A percentile compares a stretch with the other conserved stretches of the same genome.
phyloP scores from a whole-genome alignment of 2,113 vertebrate species.

The Pituophis catenifer region DNA sequence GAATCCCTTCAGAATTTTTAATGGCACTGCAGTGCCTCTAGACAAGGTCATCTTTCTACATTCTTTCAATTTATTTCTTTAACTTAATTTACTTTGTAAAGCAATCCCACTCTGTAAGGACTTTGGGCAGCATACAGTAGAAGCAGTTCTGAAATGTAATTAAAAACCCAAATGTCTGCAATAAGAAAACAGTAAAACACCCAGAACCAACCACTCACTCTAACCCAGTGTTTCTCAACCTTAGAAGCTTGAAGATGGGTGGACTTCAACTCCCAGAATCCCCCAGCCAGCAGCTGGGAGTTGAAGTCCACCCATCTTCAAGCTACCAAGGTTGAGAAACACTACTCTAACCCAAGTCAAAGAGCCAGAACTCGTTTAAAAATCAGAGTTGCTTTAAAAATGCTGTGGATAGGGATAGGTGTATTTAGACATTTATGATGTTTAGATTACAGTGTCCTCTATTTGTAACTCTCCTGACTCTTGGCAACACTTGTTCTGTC shows the following conservation, averaged over 20 bases:
- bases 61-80: neutral
- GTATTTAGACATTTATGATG: neutral
- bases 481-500: neutral
- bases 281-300: too few relatives aligned
- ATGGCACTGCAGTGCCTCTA: neutral
- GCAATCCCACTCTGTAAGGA: neutral
- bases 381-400: too few relatives aligned
- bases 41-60: neutral
- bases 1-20: neutral
- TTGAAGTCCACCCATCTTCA: too few relatives aligned
- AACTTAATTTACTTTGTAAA: neutral
- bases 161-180: neutral
- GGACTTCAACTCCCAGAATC: too few relatives aligned
- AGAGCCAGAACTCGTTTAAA: neutral
- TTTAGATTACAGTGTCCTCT: neutral
- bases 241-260: too few relatives aligned
- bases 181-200: neutral
- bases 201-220: neutral
- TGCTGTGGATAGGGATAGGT: neutral
- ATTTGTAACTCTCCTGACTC: neutral
- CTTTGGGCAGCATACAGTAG: neutral
- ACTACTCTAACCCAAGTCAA: neutral
- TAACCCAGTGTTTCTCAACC: neutral
- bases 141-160: neutral
- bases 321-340: too few relatives aligned